phyloP scores from a whole-genome alignment of 1,140 invertebrate genomes.

The Aphidius gifuensis region DNA sequence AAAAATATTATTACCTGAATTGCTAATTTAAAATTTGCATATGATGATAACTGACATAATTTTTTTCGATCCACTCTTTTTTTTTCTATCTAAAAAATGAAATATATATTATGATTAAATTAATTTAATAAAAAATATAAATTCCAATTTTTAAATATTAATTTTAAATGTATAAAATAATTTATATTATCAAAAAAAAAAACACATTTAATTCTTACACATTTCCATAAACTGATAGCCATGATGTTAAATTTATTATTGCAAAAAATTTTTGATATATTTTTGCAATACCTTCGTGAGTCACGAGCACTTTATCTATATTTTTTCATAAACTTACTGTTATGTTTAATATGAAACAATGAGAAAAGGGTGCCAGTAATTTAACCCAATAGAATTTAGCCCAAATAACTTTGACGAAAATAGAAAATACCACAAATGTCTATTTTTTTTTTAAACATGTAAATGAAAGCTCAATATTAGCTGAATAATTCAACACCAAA shows the following conservation, averaged over 20 bases:
- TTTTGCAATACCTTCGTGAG: slow-evolving; percentile 14
- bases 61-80: slow-evolving; percentile 1
- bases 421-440: slow-evolving; percentile 15
- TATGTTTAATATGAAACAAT: neutral
- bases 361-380: slow-evolving; percentile 7
- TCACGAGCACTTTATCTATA: slow-evolving; percentile 4
- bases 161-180: no score
- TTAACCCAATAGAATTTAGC: slow-evolving; percentile 11
- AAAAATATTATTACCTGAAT: slow-evolving; percentile 3
- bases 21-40: neutral
- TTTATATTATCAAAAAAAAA: no score
- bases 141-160: neutral
- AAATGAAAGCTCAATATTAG: no score
- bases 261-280: no score
- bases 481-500: no score
- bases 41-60: slow-evolving; percentile 4
- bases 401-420: slow-evolving; percentile 9
- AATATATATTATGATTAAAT: neutral
- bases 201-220: slow-evolving; percentile 16
- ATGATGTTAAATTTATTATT: slow-evolving; percentile 7
- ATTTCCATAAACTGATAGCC: slow-evolving; percentile 28
- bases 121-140: no score
- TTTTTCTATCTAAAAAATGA: slow-evolving; percentile 9
- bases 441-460: no score
- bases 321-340: neutral